Base-by-base conservation (phyloP, 2,113 vertebrate species). In the Rhinogobius similis region DNA sequence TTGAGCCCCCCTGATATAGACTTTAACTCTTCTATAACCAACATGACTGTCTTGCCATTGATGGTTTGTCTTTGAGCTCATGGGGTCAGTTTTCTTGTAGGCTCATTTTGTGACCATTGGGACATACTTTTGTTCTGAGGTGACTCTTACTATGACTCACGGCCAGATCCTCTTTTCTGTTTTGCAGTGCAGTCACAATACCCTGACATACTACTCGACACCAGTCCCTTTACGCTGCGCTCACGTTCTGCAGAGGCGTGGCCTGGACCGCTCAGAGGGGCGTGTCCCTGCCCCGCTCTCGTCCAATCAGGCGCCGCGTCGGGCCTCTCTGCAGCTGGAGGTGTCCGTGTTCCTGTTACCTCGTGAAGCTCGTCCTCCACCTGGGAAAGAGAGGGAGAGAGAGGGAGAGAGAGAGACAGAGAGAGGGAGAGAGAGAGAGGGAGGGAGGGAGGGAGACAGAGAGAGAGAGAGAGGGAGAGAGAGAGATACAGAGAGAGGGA, bases 321-420 rank as follows among this genome's bases (percentile, higher is more conserved):
- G 10, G 68, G 64, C 43, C 68, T 39, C 70, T 66, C 68, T 82
- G 82, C 81, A 86, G 84, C 75, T 72, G 64, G 59, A 72, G 64
- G 36, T 23, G 21, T 24, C 23, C 4, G 24, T 41, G 38, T 46
- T 68, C 62, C 58, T 10, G 16, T 74, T 76, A 27, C 39, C 11
- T 48, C 44, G 26, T 27, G 13, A 50, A 58, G 39, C 48, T 62
- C 64, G 32, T 73, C 27, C 21, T 80, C 38, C 68, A 82, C 74
- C 86, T 88, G 79, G 73, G 20, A 32, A 43, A 62, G 73, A 36
- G 59, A 79, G n/a, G 68, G 46, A 77, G 24, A 39, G 14, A 16
- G 43, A 44, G 43, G 16, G 43, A 9, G 3, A 44, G 43, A 14
- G 46, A 8, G 5, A 48, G 18, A n/a, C 5, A 20, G 20, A 48